phyloP scores from a whole-genome alignment of 1,140 invertebrate genomes.

The Zaprionus nigranus region DNA sequence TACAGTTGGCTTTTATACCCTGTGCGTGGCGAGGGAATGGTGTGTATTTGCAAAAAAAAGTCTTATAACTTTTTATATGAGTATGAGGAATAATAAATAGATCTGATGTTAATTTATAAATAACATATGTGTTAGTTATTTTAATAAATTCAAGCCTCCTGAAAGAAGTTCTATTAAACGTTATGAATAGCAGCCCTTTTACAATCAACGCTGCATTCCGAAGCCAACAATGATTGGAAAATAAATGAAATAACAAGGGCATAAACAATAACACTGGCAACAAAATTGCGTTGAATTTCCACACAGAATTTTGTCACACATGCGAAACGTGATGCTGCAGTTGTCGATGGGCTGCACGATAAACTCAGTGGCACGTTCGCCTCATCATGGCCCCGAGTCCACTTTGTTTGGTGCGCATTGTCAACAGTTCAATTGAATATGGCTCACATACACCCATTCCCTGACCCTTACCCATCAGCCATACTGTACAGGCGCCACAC shows the following conservation, averaged over 20 bases:
- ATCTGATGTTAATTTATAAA: too few relatives aligned
- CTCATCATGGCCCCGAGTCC: conserved; percentile 18
- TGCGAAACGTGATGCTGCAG: conserved; percentile 23
- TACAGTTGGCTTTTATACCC: conserved; percentile 1
- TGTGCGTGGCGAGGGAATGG: neutral
- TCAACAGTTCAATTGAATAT: conserved; percentile 35
- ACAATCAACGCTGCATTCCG: neutral
- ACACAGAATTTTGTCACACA: conserved; percentile 12
- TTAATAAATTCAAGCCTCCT: too few relatives aligned
- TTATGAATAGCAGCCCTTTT: too few relatives aligned
- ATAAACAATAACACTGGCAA: neutral
- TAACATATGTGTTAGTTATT: too few relatives aligned
- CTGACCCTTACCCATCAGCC: neutral
- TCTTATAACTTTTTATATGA: too few relatives aligned
- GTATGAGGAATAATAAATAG: too few relatives aligned
- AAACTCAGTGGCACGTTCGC: conserved; percentile 34
- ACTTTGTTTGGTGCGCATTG: conserved; percentile 5
- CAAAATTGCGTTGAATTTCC: conserved; percentile 14
- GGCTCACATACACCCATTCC: conserved; percentile 9
- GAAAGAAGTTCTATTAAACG: too few relatives aligned
- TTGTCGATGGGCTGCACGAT: conserved; percentile 9
- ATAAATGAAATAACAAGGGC: conserved; percentile 3
- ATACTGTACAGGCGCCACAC: neutral
- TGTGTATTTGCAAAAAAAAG: neutral
- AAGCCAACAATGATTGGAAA: neutral